phyloP scores from a whole-genome alignment of 2,113 vertebrate species.

The Chamaea fasciata region DNA sequence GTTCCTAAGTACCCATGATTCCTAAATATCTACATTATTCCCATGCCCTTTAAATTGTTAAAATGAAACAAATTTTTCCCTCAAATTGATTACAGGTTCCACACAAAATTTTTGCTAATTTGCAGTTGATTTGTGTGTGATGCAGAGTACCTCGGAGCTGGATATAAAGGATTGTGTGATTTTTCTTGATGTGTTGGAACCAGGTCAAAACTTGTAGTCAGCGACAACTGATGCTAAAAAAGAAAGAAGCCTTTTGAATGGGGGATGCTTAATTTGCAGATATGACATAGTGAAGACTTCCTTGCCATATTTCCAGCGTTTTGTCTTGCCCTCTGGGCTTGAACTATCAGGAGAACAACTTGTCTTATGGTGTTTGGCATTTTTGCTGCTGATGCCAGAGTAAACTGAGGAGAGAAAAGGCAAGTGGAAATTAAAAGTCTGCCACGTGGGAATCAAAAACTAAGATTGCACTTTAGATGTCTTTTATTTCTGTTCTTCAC shows the following conservation, averaged over 20 bases:
- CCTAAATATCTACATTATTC: background rate
- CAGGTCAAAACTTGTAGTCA: background rate
- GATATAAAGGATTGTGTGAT: background rate
- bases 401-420: background rate
- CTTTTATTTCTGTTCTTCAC: background rate
- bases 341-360: background rate
- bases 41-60: background rate
- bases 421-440: background rate
- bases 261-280: background rate
- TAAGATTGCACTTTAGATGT: background rate
- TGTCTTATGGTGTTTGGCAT: slow-evolving; percentile 5
- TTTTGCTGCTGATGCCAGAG: background rate
- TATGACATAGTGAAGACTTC: slow-evolving; percentile 9
- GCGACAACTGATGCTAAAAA: background rate
- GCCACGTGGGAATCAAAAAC: background rate
- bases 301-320: slow-evolving; percentile 17
- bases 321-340: background rate
- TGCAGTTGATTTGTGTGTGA: background rate
- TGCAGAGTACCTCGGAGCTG: background rate
- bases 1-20: background rate
- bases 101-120: background rate
- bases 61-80: background rate
- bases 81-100: background rate
- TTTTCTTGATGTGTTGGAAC: background rate
- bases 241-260: background rate